Conservation (phyloP, 2,888 invertebrate species). For the Leucoptera coffeella region DNA sequence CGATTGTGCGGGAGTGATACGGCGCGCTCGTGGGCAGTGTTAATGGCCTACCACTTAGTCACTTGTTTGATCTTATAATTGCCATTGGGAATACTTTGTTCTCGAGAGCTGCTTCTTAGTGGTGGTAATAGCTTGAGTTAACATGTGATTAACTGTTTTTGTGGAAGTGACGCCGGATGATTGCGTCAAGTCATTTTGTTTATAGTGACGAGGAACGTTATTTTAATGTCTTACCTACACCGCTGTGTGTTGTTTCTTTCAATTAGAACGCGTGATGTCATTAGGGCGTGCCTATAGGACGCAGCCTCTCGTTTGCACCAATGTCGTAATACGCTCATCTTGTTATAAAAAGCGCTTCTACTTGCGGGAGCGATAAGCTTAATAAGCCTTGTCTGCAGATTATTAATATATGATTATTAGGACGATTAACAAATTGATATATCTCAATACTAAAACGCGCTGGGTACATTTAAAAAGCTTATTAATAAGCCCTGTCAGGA, state of each 20-base stretch:
- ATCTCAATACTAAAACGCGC: no score
- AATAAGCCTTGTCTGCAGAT: slow-evolving; percentile 19
- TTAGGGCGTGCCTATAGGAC: no score
- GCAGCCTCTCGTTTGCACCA: no score
- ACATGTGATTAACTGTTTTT: slow-evolving; percentile 13
- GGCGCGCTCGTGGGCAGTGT: slow-evolving; percentile 28
- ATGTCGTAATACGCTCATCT: no score
- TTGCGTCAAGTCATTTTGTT: slow-evolving; percentile 25
- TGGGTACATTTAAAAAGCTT: no score
- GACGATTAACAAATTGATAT: slow-evolving; percentile 23
- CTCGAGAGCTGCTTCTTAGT: slow-evolving; percentile 31
- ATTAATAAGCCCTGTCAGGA: no score
- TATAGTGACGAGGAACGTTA: no score
- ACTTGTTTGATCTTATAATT: slow-evolving; percentile 30
- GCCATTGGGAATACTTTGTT: slow-evolving; percentile 30
- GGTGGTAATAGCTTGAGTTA: slow-evolving; percentile 23
- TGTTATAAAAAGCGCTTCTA: no score
- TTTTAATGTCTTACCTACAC: no score
- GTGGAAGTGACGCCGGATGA: slow-evolving; percentile 16
- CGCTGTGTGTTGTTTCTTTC: no score
- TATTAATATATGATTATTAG: slow-evolving; percentile 40
- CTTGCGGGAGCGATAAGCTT: no score
- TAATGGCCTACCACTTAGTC: slow-evolving; percentile 29
- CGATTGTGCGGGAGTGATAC: slow-evolving; percentile 30
- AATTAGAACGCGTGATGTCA: no score